Percentiles rank a stretch among this genome's conserved stretches.
phyloP scores from a whole-genome alignment of 35 echinoderm and acorn worm genomes.

The Apostichopus californicus region DNA sequence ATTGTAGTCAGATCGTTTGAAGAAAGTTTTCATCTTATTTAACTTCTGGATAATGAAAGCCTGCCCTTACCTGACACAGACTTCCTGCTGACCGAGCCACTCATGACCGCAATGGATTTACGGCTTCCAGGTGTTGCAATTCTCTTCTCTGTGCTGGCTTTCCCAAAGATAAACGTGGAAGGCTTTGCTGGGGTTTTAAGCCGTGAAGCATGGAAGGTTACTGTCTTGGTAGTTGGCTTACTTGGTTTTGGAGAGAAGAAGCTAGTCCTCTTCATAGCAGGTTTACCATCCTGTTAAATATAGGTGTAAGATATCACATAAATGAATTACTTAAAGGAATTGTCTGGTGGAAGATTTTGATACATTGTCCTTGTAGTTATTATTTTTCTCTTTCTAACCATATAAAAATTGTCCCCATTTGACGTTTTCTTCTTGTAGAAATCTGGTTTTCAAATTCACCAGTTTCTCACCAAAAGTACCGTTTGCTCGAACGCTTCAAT shows the following conservation, averaged over 20 bases:
- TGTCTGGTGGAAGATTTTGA: no score
- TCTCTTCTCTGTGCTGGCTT: conserved; percentile 45
- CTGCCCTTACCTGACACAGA: conserved; percentile 44
- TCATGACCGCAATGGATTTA: conserved; percentile 61
- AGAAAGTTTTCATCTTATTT: background rate
- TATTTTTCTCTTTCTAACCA: no score
- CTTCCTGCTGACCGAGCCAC: conserved; percentile 44
- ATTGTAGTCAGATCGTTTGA: background rate
- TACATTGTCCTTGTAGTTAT: no score
- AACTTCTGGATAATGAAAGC: background rate
- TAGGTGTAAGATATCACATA: background rate
- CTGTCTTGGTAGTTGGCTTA: conserved; percentile 25
- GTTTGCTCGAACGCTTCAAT: no score
- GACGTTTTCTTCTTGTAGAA: no score
- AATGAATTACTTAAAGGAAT: no score
- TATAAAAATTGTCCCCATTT: no score
- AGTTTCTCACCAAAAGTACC: no score
- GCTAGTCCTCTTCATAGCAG: conserved; percentile 26
- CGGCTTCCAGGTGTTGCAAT: conserved; percentile 54
- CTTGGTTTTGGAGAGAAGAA: conserved; percentile 58
- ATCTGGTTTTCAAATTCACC: no score
- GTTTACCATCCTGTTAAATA: background rate
- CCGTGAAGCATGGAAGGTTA: conserved; percentile 75
- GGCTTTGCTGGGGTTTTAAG: conserved; percentile 74
- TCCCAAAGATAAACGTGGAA: conserved; percentile 24